A percentile compares a stretch with the other conserved stretches of the same genome.
Evolutionary conservation across 1,140 invertebrate genomes (phyloP).

Genomic region (Oedothorax gibbosus): DNA sequence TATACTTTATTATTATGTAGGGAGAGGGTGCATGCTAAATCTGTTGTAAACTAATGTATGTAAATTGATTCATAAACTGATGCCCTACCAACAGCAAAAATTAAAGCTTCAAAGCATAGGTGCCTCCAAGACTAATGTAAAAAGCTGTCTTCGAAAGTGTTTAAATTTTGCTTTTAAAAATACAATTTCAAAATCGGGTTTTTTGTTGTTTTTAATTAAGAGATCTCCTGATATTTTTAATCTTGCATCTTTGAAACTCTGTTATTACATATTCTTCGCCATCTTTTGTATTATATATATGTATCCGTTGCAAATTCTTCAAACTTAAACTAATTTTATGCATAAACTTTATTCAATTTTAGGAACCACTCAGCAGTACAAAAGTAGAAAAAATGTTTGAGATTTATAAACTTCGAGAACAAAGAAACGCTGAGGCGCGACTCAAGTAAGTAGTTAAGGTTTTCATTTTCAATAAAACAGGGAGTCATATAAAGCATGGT

Average conservation of each 20-base stretch:
- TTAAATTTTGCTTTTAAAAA: not conserved
- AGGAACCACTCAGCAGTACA: conserved; percentile 70
- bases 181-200: not conserved
- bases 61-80: too few relatives aligned
- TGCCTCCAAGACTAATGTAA: too few relatives aligned
- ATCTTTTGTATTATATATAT: not conserved
- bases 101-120: too few relatives aligned
- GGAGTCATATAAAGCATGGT: not conserved
- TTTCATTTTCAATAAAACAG: not conserved
- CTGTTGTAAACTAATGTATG: too few relatives aligned
- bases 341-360: conserved; percentile 41
- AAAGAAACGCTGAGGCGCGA: conserved; percentile 83
- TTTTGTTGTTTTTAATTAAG: not conserved
- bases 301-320: not conserved
- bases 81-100: too few relatives aligned
- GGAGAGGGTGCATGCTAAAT: too few relatives aligned
- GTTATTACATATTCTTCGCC: not conserved
- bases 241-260: not conserved
- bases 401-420: conserved; percentile 77
- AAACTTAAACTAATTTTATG: not conserved
- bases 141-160: too few relatives aligned
- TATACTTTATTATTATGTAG: too few relatives aligned
- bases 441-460: conserved; percentile 68
- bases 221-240: not conserved
- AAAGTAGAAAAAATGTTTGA: conserved; percentile 77